Evolutionary conservation across 2,113 vertebrate species (phyloP), one percentile per base, ranked within the genome.

Genomic region (Rhinoderma darwinii): DNA sequence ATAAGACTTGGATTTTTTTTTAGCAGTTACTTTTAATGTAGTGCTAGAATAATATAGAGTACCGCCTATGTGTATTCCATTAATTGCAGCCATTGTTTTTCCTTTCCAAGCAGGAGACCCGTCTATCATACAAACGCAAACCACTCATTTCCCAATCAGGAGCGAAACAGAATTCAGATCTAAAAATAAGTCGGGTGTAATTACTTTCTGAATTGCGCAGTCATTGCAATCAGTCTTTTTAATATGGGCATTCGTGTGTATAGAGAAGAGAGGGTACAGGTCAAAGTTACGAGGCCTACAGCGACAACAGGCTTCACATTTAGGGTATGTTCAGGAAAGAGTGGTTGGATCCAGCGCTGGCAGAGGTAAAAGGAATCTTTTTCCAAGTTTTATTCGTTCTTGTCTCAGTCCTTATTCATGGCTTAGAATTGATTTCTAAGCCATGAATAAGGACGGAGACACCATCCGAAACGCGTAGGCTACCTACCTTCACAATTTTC

Each of bases 21-120:
- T 27, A 61, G 77, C 70, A 11, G 9, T 61, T 30, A 25, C 20
- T 56, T 43, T 43, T 20, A 63, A 30, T 27, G 20, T 25, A 1
- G 8, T 18, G 32, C 25, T n/a, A 27, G 25, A 43, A 37, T 10
- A 39, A 61, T 43, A 81, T 43, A 63, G 63, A 81, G 78, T 37
- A 35, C 25, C 18, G 17, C 54, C 37, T 4, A 17, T 37, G 56
- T 43, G 37, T 37, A 15, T 25, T 43, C 14, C 4, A 63, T 61
- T 81, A 81, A 81, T 81, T 81, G 78, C 78, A 41, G 22, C 78
- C 78, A 81, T 81, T 81, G 78, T 81, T 81, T 80, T 39, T 41
- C 78, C 56, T 61, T 14, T 61, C 54, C 54, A 41, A 41, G 56
- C 78, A 81, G 78, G 56, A 81, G n/a, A 43, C 54, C 54, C 35